phyloP scores from a whole-genome alignment of 2,797 vertebrate species.

The Semaprochilodus insignis region DNA sequence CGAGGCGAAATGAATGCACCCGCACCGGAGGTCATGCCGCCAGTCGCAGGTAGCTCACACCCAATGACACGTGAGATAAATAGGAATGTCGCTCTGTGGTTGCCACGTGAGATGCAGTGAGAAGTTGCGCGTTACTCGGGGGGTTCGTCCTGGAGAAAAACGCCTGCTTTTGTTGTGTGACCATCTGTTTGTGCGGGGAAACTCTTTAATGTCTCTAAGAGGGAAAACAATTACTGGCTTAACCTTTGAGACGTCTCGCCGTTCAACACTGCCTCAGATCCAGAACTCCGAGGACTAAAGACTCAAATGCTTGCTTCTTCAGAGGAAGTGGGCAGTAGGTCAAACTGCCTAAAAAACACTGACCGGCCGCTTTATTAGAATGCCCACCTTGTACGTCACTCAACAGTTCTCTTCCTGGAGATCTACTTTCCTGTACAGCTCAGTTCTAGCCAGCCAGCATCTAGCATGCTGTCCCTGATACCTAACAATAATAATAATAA shows the following conservation, averaged over 20 bases:
- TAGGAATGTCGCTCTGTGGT: conserved; percentile 79
- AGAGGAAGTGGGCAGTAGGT: background rate
- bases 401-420: no score
- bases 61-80: conserved; percentile 87
- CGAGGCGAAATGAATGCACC: conserved; percentile 93
- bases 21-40: conserved; percentile 89
- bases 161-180: conserved; percentile 75
- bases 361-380: background rate
- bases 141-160: conserved; percentile 63
- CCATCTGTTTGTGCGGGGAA: conserved; percentile 82
- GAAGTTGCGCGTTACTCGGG: conserved; percentile 77
- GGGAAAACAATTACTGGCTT: conserved; percentile 76
- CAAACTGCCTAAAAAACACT: background rate
- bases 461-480: no score
- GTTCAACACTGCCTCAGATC: conserved; percentile 12
- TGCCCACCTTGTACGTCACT: background rate
- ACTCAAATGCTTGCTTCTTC: background rate
- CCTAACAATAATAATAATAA: no score
- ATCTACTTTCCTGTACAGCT: no score
- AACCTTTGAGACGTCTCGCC: conserved; percentile 62
- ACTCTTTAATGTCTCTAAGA: conserved; percentile 71
- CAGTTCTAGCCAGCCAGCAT: no score
- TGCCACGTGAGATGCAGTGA: conserved; percentile 80
- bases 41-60: conserved; percentile 79
- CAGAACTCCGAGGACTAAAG: background rate